A percentile compares a stretch with the other conserved stretches of the same genome.
Evolutionary conservation across 2,113 vertebrate genomes (phyloP).

Genomic region (Cacatua alba): DNA sequence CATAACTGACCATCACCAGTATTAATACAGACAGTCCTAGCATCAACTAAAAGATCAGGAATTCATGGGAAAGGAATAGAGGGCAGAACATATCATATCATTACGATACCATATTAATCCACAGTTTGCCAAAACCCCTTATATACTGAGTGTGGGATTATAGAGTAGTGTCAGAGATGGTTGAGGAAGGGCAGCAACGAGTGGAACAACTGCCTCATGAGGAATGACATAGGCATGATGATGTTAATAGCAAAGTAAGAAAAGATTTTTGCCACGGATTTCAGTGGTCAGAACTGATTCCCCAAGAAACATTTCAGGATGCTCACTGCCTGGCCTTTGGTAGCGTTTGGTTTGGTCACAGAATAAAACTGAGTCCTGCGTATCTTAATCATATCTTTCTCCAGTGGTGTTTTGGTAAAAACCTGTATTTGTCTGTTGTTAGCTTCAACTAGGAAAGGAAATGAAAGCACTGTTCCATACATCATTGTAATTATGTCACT

Average conservation of each 20-base stretch:
- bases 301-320: background rate
- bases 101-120: background rate
- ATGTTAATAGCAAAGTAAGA: background rate
- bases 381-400: background rate
- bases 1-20: background rate
- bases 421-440: background rate
- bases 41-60: background rate
- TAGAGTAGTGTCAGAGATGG: background rate
- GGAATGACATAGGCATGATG: background rate
- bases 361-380: background rate
- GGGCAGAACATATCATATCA: background rate
- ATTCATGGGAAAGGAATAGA: background rate
- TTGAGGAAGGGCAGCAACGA: background rate
- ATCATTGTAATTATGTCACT: background rate
- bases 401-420: background rate
- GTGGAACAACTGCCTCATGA: background rate
- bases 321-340: background rate
- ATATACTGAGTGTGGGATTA: background rate
- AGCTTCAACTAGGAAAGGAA: background rate
- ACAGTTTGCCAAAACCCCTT: background rate
- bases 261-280: background rate
- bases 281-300: background rate
- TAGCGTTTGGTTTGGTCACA: background rate
- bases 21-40: background rate
- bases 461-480: background rate